phyloP scores from a whole-genome alignment of 2,113 vertebrate genomes.

The Hemiscyllium ocellatum region DNA sequence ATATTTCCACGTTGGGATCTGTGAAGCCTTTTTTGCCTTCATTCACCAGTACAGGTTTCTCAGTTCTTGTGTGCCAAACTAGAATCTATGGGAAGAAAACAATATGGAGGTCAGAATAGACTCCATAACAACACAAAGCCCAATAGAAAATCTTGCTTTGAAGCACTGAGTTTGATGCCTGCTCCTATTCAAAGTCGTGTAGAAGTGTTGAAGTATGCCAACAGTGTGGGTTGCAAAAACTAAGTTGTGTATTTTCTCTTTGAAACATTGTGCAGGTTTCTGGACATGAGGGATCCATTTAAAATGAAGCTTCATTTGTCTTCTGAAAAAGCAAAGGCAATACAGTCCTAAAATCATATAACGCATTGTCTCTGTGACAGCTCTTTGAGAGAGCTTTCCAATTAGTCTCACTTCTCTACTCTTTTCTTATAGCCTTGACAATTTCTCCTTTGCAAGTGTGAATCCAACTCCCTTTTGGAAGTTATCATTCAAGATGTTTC shows the following conservation, averaged over 20 bases:
- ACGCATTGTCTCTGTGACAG: not conserved
- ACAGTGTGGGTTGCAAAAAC: not conserved
- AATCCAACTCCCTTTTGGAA: not conserved
- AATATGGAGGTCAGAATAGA: not conserved
- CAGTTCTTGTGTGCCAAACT: constrained; percentile 96
- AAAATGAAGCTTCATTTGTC: not conserved
- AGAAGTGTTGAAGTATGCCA: not conserved
- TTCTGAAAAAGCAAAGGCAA: not conserved
- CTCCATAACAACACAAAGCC: not conserved
- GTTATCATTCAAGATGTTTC: not conserved
- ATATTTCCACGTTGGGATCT: constrained; percentile 92
- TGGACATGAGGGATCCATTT: not conserved
- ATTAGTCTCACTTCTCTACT: not conserved
- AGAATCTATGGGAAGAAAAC: constrained; percentile 70
- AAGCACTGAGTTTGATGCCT: not conserved
- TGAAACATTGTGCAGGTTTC: not conserved
- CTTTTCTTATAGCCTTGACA: not conserved
- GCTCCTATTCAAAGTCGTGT: not conserved
- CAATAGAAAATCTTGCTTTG: not conserved
- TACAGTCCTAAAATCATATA: not conserved
- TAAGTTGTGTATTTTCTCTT: not conserved
- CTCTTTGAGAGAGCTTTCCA: not conserved
- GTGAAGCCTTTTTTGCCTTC: constrained; percentile 98
- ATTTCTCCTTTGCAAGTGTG: not conserved
- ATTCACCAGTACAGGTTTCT: constrained; percentile 93